Evolutionary conservation across 2,888 invertebrate genomes (phyloP).

Genomic region (Argyresthia albistria): DNA sequence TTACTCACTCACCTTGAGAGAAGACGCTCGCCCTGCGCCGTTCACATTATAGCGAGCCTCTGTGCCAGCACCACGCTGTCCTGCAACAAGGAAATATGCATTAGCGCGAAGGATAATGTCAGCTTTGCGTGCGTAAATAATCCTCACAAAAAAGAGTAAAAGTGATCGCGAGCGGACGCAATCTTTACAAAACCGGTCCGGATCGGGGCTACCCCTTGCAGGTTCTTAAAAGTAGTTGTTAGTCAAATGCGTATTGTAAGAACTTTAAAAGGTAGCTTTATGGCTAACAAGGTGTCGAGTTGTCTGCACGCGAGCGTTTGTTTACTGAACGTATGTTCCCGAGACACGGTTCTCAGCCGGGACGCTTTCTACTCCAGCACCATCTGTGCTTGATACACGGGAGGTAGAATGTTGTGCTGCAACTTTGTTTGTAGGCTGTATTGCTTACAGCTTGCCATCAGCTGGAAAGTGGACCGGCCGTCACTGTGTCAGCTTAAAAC

Average conservation of each 20-base stretch:
- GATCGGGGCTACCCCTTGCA: too few species aligned
- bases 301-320: neutral
- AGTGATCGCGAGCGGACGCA: too few species aligned
- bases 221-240: too few species aligned
- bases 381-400: neutral
- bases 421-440: neutral
- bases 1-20: slow-evolving; percentile 51
- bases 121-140: too few species aligned
- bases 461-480: too few species aligned
- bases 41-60: slow-evolving; percentile 62
- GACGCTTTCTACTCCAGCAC: slow-evolving; percentile 2
- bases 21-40: slow-evolving; percentile 57
- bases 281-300: neutral
- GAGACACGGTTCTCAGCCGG: slow-evolving; percentile 1
- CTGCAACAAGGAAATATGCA: slow-evolving; percentile 34
- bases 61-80: slow-evolving; percentile 35
- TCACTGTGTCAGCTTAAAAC: too few species aligned
- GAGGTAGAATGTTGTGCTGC: neutral
- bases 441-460: neutral
- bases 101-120: too few species aligned
- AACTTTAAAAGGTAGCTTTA: neutral
- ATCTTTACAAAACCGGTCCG: too few species aligned
- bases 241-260: too few species aligned
- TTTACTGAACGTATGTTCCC: neutral
- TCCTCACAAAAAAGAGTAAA: too few species aligned